These are phyloP conservation scores for Electrophaes corylata DNA, from an alignment of 2,888 invertebrate genomes.

Conservation along the genomic window DNA sequence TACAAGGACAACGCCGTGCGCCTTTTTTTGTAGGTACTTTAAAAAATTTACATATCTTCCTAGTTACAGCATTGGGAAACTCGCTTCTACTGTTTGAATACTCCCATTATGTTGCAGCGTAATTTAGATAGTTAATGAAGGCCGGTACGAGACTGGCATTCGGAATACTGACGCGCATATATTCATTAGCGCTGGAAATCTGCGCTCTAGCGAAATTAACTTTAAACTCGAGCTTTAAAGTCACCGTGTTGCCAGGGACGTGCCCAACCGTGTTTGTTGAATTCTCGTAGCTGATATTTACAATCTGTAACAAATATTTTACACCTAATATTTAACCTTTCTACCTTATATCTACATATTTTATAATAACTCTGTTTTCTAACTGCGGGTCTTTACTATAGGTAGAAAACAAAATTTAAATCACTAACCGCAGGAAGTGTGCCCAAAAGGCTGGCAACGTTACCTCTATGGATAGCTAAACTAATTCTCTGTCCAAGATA, in stretches of 20 bases:
- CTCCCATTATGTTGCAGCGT: slow-evolving; percentile 17
- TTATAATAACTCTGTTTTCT: no score
- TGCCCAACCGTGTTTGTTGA: not conserved
- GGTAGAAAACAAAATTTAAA: no score
- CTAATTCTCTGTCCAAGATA: no score
- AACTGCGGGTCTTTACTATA: no score
- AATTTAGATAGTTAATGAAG: slow-evolving; percentile 47
- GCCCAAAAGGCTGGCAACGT: no score
- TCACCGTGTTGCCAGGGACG: not conserved
- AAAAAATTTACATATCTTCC: no score
- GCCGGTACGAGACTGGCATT: slow-evolving; percentile 35
- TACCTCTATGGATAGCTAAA: no score
- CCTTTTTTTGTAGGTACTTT: no score
- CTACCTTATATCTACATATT: no score
- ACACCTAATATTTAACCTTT: no score
- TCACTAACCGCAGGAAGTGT: no score
- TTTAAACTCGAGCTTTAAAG: slow-evolving; percentile 27
- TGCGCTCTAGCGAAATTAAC: slow-evolving; percentile 40
- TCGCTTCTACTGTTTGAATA: slow-evolving; percentile 1
- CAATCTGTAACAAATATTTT: not conserved
- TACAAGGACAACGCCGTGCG: no score
- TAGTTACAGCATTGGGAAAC: not conserved
- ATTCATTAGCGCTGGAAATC: slow-evolving; percentile 43
- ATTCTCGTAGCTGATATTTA: not conserved
- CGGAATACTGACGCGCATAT: slow-evolving; percentile 29